phyloP scores from a whole-genome alignment of 2,797 vertebrate genomes.

The Myotis vivesi region DNA sequence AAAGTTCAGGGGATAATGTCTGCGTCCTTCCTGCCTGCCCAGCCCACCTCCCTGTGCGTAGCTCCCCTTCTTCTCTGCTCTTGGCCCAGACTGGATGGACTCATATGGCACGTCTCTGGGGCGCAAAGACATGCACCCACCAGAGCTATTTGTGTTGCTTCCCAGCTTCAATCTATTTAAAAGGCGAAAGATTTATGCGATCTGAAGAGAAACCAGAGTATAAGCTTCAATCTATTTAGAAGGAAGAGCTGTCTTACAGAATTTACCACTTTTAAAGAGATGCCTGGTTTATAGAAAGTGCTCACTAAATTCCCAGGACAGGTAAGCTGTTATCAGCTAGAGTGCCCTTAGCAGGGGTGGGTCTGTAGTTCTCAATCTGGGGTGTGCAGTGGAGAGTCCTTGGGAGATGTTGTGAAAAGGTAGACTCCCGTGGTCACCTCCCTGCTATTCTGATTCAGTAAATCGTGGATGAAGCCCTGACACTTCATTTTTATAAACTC shows the following conservation, averaged over 20 bases:
- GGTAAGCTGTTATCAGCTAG: not conserved
- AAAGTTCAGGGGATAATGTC: not conserved
- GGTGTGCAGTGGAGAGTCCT: not conserved
- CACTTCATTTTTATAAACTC: not conserved
- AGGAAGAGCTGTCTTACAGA: not conserved
- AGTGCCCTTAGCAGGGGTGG: not conserved
- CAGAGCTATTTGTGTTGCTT: not conserved
- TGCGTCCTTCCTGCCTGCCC: not conserved
- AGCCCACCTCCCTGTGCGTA: accelerated
- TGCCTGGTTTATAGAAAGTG: not conserved
- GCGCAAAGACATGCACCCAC: not conserved
- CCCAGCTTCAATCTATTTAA: not conserved
- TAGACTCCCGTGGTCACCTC: not conserved
- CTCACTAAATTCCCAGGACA: not conserved
- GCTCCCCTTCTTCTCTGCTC: not conserved
- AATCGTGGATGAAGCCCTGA: not conserved
- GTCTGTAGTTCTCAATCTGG: not conserved
- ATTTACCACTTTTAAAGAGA: not conserved
- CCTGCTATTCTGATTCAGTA: not conserved
- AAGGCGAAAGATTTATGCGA: too few relatives aligned
- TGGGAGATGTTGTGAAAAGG: not conserved
- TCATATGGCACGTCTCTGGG: not conserved
- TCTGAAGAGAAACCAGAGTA: too few relatives aligned
- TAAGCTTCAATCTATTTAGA: not conserved
- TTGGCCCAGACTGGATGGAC: not conserved